These are phyloP conservation scores for Cyanoramphus novaezelandiae DNA, from an alignment of 2,113 vertebrate species.

Conservation along the genomic window DNA sequence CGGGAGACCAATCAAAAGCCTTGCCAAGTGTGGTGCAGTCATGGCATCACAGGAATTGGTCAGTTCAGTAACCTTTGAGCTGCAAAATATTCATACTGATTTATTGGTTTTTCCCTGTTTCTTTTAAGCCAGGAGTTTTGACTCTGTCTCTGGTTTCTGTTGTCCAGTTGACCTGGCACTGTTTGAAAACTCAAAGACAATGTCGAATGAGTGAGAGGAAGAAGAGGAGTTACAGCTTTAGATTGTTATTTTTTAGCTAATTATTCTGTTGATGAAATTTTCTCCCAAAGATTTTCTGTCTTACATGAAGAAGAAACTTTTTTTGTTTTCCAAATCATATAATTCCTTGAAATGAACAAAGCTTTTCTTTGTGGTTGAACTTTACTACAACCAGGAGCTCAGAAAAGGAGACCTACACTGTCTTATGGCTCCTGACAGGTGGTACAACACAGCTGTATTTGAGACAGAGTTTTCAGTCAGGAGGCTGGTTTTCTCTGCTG, in stretches of 20 bases:
- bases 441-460: neutral
- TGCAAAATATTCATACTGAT: neutral
- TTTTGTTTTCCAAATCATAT: neutral
- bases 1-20: neutral
- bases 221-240: neutral
- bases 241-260: too few relatives aligned
- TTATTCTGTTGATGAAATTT: neutral
- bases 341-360: neutral
- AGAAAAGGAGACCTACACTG: neutral
- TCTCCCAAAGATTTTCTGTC: neutral
- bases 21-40: neutral
- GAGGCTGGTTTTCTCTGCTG: neutral
- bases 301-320: neutral
- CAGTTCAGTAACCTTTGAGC: neutral
- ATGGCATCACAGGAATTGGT: neutral
- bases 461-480: neutral
- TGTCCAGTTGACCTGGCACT: neutral
- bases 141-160: neutral
- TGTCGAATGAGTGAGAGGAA: neutral
- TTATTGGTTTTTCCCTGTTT: neutral
- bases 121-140: neutral
- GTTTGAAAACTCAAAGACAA: neutral
- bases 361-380: neutral
- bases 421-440: neutral
- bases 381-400: neutral